Base-by-base conservation (phyloP, 1,140 invertebrate genomes). In the Drosophila santomea region DNA sequence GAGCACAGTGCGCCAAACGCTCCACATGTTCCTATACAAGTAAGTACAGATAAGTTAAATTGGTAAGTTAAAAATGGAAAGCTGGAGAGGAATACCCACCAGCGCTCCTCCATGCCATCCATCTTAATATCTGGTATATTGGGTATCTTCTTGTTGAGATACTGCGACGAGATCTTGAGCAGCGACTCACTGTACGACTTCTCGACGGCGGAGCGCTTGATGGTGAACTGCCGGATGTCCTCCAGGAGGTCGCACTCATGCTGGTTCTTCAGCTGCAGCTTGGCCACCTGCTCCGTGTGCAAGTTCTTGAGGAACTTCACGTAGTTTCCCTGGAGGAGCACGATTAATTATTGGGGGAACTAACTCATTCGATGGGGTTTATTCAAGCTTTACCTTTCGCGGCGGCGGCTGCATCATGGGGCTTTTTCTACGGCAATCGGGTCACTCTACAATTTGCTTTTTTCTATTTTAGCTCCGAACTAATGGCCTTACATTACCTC, bases 221-320 rank as follows among this genome's bases (percentile, higher is more conserved):
- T 95, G 41, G 96, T 97, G 93, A 98, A 99, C 88, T 96, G 97
- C 93, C 97, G 95, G 52, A 99, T 96, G 92, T 98, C 98, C 93
- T 99, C 98, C 48, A 99, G 93, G 63, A 99, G 94, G 92, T 99
- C 98, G 93, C 97, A 98, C 92, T 99, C 98, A 93, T 98, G 97
- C 93, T 98, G 98, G 93, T 98, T 98, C 93, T 99, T 99, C 28
- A 96, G 94, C 92, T 98, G 96, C 74, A 99, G 94, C 93, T 98
- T 98, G 6, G 97, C 95, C 52, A 98, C 94, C 93, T 99, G 98
- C 93, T 99, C 98, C 56, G 96, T 94, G 92, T 99, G 98, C 51
- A 98, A 94, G 93, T 97, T 97, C 94, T 97, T 97, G 67, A 98
- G 94, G 94, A 96, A 98, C 93, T 97, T 98, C 80, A 95, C 95